These are phyloP conservation scores for Tursiops truncatus DNA, from an alignment of 2,113 vertebrate species.

Conservation along the genomic window DNA sequence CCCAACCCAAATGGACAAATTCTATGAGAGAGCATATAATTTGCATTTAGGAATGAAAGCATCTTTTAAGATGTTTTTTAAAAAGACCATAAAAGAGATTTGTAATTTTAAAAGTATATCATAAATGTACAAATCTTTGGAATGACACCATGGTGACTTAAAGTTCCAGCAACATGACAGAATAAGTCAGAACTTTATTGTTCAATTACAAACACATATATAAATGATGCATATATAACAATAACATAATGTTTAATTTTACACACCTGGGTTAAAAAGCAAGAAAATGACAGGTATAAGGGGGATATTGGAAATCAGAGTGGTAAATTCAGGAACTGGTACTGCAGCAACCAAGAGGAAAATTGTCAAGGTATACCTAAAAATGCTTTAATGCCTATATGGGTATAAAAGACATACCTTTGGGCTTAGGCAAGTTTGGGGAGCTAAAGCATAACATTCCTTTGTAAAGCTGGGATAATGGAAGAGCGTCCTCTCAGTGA, in stretches of 20 bases:
- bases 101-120: not conserved
- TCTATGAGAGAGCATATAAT: not conserved
- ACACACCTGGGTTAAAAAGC: not conserved
- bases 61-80: not conserved
- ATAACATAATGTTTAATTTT: not conserved
- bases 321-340: not conserved
- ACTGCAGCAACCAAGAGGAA: not conserved
- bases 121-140: not conserved
- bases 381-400: not conserved
- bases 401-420: not conserved
- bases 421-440: not conserved
- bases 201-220: constrained; percentile 1
- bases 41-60: not conserved
- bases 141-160: not conserved
- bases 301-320: not conserved
- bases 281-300: not conserved
- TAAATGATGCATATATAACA: not conserved
- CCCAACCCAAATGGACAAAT: not conserved
- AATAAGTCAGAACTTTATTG: not conserved
- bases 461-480: not conserved
- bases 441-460: not conserved
- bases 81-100: not conserved
- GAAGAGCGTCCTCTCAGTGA: not conserved
- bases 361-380: not conserved
- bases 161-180: not conserved